phyloP scores from a whole-genome alignment of 2,113 vertebrate genomes.

The Anthoscopus minutus region DNA sequence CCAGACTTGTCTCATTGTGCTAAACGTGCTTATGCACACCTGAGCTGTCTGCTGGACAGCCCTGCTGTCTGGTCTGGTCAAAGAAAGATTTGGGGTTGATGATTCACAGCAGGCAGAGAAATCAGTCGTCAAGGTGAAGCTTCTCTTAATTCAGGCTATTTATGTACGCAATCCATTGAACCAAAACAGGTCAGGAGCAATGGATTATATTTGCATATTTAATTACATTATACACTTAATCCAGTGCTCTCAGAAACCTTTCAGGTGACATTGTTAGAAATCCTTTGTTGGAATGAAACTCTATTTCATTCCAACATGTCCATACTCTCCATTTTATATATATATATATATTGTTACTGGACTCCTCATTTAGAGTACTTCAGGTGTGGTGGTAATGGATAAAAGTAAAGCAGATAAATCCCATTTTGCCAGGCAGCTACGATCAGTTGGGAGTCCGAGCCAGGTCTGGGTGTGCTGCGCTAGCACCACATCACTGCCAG shows the following conservation, averaged over 20 bases:
- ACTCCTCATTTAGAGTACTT: neutral
- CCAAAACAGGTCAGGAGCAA: neutral
- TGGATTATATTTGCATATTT: neutral
- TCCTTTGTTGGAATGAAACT: neutral
- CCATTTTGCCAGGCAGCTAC: neutral
- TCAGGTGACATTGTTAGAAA: neutral
- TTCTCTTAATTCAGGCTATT: neutral
- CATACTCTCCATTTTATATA: neutral
- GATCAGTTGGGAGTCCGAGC: neutral
- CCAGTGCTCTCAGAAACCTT: neutral
- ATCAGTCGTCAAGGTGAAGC: neutral
- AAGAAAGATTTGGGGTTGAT: neutral
- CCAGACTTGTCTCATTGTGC: neutral
- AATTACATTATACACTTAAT: neutral
- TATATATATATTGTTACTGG: accelerated
- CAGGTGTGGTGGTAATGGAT: neutral
- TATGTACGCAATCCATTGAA: neutral
- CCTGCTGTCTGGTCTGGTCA: neutral
- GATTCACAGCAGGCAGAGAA: neutral
- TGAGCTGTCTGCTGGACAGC: conserved; percentile 4
- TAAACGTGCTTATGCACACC: neutral
- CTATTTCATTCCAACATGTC: too few species aligned
- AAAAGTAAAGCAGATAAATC: neutral
- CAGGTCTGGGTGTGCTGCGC: accelerated
- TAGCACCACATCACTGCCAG: accelerated